phyloP scores from a whole-genome alignment of 2,797 vertebrate species.

The Periparus ater region DNA sequence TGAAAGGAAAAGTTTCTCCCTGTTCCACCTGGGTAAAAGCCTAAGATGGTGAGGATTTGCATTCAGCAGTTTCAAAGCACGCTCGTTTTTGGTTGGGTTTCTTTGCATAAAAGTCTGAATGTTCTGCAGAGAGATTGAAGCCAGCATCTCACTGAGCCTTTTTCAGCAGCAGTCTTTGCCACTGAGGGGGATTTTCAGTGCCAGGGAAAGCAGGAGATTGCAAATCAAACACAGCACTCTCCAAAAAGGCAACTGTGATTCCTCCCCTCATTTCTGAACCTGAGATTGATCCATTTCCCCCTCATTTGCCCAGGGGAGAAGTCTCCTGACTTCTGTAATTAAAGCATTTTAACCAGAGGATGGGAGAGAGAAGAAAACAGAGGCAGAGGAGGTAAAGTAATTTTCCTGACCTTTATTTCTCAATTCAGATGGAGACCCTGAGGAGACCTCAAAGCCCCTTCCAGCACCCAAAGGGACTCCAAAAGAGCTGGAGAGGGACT shows the following conservation, averaged over 20 bases:
- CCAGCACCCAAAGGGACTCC: neutral
- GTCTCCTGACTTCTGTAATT: neutral
- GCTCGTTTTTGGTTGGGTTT: accelerated
- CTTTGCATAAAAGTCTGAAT: neutral
- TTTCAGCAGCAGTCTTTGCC: neutral
- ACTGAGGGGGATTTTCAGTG: neutral
- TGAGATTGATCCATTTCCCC: neutral
- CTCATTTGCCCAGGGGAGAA: neutral
- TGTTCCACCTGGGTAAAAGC: neutral
- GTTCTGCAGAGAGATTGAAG: neutral
- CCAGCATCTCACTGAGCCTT: neutral
- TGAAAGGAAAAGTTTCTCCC: neutral
- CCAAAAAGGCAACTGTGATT: neutral
- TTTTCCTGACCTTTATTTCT: neutral
- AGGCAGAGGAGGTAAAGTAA: neutral
- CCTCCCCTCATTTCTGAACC: neutral
- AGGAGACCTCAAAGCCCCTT: neutral
- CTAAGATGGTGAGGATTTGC: neutral
- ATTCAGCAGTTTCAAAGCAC: neutral
- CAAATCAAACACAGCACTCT: accelerated
- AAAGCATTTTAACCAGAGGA: neutral
- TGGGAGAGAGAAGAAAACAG: neutral
- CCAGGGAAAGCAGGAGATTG: neutral
- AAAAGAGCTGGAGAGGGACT: neutral
- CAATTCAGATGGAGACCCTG: neutral